Evolutionary conservation across 1,140 invertebrate species (phyloP), one percentile per base, ranked within the genome.

Genomic region (Brachionus paranguensis): DNA sequence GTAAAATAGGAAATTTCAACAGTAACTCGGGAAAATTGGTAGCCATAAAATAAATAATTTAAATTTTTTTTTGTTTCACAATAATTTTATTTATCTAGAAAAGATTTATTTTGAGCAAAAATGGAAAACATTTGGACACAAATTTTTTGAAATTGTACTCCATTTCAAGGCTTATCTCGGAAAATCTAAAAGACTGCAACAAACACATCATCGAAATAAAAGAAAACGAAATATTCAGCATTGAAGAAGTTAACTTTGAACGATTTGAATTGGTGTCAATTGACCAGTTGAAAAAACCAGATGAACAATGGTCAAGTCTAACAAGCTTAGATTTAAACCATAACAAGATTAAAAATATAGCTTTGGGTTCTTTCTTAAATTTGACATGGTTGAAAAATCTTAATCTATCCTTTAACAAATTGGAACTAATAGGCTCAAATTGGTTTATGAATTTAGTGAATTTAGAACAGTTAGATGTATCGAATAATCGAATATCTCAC

Each of bases 91-190:
- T 27, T 0, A 37, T 43, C 17, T 4, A 76, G 72, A 76, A 76
- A 53, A 24, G 72, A 4, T 76, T 76, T 20, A 76, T 76, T 50
- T 27, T 50, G 45, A 76, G 43, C 24, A 76, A 76, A 76, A 76
- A 50, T 50, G 47, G 43, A 12, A 76, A 76, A 7, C 53, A n/a
- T 14, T 50, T 76, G 27, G 27, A 41, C 12, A 50, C 43, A 27
- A 5, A 76, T 12, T 76, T 50, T 27, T 4, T 76, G 5, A 76
- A 76, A 76, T 12, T 76, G 17, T 76, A 76, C 20, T n/a, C 72
- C 1, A 76, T 76, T 27, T 47, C 72, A 14, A 76, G 50, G 27
- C 43, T 47, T 50, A 76, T 76, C 1, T 76, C 72, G 1, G 20
- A 29, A n/a, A 76, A 29, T 14, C 33, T 76, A 5, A 76, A 76